Evolutionary conservation across 2,797 vertebrate genomes (phyloP).

Genomic region (Scyliorhinus canicula): DNA sequence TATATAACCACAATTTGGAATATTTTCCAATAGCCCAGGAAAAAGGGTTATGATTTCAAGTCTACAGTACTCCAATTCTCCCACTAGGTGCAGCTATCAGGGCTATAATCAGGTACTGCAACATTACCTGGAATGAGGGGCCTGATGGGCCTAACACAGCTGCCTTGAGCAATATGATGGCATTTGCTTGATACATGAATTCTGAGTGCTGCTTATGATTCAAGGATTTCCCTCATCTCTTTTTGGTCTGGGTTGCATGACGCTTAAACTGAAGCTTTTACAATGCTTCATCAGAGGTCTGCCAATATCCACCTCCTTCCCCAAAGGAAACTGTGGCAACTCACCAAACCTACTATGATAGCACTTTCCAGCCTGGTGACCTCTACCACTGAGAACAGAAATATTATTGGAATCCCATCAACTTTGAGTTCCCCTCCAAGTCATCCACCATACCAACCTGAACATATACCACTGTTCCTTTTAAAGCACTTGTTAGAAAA

Average conservation of each 20-base stretch:
- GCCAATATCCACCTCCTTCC: background rate
- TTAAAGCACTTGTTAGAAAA: background rate
- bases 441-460: no score
- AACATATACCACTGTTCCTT: background rate
- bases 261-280: background rate
- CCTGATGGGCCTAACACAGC: background rate
- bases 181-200: background rate
- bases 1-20: background rate
- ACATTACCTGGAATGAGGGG: background rate
- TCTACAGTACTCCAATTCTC: background rate
- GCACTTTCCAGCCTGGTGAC: background rate
- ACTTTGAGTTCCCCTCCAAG: no score
- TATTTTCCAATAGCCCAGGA: background rate
- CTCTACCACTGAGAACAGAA: background rate
- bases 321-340: background rate
- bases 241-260: background rate
- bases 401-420: background rate
- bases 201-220: background rate
- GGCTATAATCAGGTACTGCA: background rate
- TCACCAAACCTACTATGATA: background rate
- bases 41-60: background rate
- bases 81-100: background rate
- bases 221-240: background rate
- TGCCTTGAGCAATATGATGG: background rate
- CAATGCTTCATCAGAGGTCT: background rate